Evolutionary conservation across 2,888 invertebrate genomes (phyloP), one percentile per base, ranked within the genome.

Genomic region (Yponomeuta evonymella): DNA sequence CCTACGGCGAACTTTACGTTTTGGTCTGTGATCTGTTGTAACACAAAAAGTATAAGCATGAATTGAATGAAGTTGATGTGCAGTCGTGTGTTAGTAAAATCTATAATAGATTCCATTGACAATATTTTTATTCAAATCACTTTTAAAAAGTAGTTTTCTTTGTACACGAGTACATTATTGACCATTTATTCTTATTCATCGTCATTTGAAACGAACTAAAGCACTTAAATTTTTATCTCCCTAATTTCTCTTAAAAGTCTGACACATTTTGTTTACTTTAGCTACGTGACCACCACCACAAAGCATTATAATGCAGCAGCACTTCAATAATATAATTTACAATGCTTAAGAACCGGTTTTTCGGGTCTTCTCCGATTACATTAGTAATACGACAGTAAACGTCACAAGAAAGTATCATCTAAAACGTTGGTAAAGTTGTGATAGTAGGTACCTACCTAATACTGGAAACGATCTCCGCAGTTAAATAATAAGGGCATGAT

Each of bases 251-350:
- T 43, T 8, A 43, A 36, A 43, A 43, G 43, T 43, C 9, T 43
- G 43, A 43, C 43, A 43, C 8, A 43, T 43, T 58, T 29, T 70
- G n/a, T 69, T 69, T 69, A 69, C 73, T 72, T 72, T 72, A 75
- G 73, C 74, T 73, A 68, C 67, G 65, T 48, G 73, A 73, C 73
- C 72, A 73, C 70, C 72, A 72, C 73, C 73, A 75, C 73, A 74
- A 67, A 71, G 71, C 43, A 65, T 12, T 5, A 68, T 36, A 51
- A 67, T 33, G 33, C 67, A 67, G 67, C 64, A 70, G 5, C 76
- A 1, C 43, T 43, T 8, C 8, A 43, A 43, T 43, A 43, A 43
- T 6, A 43, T 6, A 43, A 43, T 43, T 43, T 43, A 43, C 8
- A 8, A 43, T 43, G 8, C 5, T 43, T 8, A 43, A 43, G 5